Conservation (phyloP, 2,888 invertebrate genomes). For the Melieria picta region DNA sequence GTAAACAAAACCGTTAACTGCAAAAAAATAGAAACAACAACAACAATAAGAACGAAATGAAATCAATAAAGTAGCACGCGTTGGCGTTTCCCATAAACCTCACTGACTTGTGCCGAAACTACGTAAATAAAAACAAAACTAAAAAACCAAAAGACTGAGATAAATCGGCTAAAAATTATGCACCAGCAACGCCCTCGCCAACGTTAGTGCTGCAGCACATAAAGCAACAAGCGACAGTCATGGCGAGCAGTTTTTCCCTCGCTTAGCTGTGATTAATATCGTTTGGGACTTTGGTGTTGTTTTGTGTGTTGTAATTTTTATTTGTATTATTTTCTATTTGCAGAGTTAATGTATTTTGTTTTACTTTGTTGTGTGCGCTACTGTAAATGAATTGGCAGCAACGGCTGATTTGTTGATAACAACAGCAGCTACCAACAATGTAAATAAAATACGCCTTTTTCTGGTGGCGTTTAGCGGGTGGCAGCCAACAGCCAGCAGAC, state of each 20-base stretch:
- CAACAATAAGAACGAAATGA: neutral
- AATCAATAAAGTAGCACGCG: slow-evolving; percentile 10
- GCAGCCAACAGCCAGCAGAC: neutral
- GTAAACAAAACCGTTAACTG: slow-evolving; percentile 7
- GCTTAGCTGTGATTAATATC: too few relatives aligned
- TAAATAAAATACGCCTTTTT: neutral
- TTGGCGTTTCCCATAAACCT: slow-evolving; percentile 27
- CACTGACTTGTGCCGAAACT: slow-evolving; percentile 14
- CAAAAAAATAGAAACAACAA: too few relatives aligned
- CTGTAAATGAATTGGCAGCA: slow-evolving; percentile 12
- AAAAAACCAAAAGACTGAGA: neutral
- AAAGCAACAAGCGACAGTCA: too few relatives aligned
- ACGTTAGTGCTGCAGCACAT: too few relatives aligned
- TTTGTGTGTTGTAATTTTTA: too few relatives aligned
- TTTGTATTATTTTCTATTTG: neutral
- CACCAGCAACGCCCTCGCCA: neutral
- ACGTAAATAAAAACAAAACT: neutral
- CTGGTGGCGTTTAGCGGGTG: neutral
- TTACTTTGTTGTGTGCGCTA: slow-evolving; percentile 1
- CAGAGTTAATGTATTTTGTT: neutral
- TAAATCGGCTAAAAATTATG: slow-evolving; percentile 6
- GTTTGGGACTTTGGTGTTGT: too few relatives aligned
- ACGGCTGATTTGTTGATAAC: slow-evolving; percentile 19
- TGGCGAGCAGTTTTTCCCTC: too few relatives aligned
- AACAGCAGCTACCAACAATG: neutral